phyloP scores from a whole-genome alignment of 2,888 invertebrate genomes.

The Eristalinus aeneus region DNA sequence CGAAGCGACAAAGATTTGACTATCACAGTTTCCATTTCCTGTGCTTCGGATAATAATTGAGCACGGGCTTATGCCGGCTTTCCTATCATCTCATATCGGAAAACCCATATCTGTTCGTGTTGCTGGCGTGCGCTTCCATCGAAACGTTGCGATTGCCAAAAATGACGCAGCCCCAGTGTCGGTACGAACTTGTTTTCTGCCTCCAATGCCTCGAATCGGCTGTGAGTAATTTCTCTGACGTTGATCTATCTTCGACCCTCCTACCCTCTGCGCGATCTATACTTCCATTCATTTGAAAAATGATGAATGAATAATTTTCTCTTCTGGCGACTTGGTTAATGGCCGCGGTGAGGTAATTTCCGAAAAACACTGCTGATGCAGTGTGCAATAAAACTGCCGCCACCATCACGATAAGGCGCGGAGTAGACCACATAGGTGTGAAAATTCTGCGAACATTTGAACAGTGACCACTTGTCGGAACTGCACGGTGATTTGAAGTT shows the following conservation, averaged over 20 bases:
- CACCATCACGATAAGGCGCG: no score
- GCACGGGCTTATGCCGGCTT: not conserved
- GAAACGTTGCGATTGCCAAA: not conserved
- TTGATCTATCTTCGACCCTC: not conserved
- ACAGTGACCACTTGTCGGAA: not conserved
- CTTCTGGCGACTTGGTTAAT: not conserved
- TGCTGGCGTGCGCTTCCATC: not conserved
- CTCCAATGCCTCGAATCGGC: not conserved
- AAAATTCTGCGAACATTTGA: not conserved
- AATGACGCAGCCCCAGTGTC: not conserved
- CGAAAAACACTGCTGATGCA: not conserved
- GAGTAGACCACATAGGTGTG: no score
- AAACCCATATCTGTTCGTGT: not conserved
- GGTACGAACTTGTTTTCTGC: not conserved
- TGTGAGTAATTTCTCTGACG: constrained; percentile 10
- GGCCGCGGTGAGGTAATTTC: not conserved
- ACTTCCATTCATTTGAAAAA: constrained; percentile 18
- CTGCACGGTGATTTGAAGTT: not conserved
- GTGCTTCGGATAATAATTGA: not conserved
- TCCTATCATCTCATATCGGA: not conserved
- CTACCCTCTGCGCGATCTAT: not conserved
- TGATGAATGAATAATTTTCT: constrained; percentile 18
- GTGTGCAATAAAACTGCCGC: not conserved
- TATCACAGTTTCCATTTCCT: not conserved
- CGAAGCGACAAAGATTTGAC: not conserved